Percentiles rank a stretch among this genome's conserved stretches.
Conservation (phyloP, 2,888 invertebrate species). For the Sphaerophoria rueppellii region DNA sequence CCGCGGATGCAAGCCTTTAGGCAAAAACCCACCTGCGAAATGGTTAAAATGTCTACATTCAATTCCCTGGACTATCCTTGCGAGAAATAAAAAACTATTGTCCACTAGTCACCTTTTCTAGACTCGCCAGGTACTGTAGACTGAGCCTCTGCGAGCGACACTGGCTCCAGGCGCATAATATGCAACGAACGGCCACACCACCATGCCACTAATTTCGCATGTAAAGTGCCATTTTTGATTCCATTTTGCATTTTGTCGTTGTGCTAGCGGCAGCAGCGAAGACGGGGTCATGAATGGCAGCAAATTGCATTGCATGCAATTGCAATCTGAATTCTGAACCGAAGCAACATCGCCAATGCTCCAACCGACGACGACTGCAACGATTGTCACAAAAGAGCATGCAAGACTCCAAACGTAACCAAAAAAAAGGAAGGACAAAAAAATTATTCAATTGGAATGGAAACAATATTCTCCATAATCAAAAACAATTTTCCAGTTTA, state of each 20-base stretch:
- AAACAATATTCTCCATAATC: slow-evolving; percentile 48
- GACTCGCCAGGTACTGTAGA: slow-evolving; percentile 40
- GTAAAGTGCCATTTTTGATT: slow-evolving; percentile 73
- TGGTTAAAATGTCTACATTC: slow-evolving; percentile 58
- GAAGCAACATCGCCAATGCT: slow-evolving; percentile 28
- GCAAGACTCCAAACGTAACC: not conserved
- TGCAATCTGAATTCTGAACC: slow-evolving; percentile 27
- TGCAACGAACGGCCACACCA: slow-evolving; percentile 57
- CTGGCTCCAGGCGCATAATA: slow-evolving; percentile 42
- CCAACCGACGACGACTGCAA: slow-evolving; percentile 32
- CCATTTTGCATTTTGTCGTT: slow-evolving; percentile 65
- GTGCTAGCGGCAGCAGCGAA: too few species aligned
- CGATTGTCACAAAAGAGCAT: slow-evolving; percentile 63
- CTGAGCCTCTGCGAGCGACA: slow-evolving; percentile 1
- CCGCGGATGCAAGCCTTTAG: slow-evolving; percentile 44
- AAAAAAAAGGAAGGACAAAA: slow-evolving; percentile 8
- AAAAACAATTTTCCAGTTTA: slow-evolving; percentile 38
- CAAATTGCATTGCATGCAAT: slow-evolving; percentile 72
- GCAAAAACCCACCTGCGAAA: slow-evolving; percentile 63
- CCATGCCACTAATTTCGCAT: slow-evolving; percentile 72
- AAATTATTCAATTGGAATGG: slow-evolving; percentile 48
- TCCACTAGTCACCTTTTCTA: slow-evolving; percentile 43
- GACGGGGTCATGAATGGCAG: slow-evolving; percentile 64
- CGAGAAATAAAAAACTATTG: slow-evolving; percentile 23
- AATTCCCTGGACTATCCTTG: slow-evolving; percentile 16